Conservation (phyloP, 2,888 invertebrate genomes). For the Scaptomyza parva region DNA sequence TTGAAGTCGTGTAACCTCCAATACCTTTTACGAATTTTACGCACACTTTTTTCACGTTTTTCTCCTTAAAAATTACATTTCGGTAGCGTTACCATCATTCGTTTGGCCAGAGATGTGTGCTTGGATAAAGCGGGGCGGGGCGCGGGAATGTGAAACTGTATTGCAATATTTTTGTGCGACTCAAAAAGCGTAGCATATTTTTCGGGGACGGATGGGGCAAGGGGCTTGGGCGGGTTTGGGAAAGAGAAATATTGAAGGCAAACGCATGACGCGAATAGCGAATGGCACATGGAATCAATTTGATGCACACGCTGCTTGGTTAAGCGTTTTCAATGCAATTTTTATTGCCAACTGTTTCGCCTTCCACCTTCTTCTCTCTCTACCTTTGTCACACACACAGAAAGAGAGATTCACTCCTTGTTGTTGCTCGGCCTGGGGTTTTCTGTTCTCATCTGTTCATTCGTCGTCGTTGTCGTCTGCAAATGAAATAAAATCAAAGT, state of each 20-base stretch:
- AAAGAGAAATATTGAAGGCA: slow-evolving; percentile 29
- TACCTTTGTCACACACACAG: neutral
- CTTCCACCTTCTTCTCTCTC: slow-evolving; percentile 26
- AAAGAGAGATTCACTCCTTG: too few relatives aligned
- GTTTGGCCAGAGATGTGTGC: slow-evolving; percentile 11
- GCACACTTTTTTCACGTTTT: slow-evolving; percentile 28
- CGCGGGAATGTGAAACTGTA: slow-evolving; percentile 18
- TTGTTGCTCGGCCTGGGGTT: slow-evolving; percentile 13
- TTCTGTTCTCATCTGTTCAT: slow-evolving; percentile 34
- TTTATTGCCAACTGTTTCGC: slow-evolving; percentile 77
- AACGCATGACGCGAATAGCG: slow-evolving; percentile 22
- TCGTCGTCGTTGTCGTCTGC: slow-evolving; percentile 63
- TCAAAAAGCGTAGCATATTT: slow-evolving; percentile 67
- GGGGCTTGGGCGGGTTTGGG: too few relatives aligned
- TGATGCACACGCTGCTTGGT: slow-evolving; percentile 78
- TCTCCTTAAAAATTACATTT: slow-evolving; percentile 71
- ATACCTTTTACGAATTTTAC: neutral
- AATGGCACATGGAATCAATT: slow-evolving; percentile 70
- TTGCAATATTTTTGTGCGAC: slow-evolving; percentile 71
- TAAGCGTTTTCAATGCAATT: slow-evolving; percentile 80
- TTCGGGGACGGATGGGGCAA: too few relatives aligned
- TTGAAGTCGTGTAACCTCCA: neutral
- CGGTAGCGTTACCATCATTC: slow-evolving; percentile 36
- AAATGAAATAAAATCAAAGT: slow-evolving; percentile 80
- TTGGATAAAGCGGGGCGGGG: neutral